phyloP scores from a whole-genome alignment of 2,113 vertebrate genomes.

The Solenodon paradoxus region DNA sequence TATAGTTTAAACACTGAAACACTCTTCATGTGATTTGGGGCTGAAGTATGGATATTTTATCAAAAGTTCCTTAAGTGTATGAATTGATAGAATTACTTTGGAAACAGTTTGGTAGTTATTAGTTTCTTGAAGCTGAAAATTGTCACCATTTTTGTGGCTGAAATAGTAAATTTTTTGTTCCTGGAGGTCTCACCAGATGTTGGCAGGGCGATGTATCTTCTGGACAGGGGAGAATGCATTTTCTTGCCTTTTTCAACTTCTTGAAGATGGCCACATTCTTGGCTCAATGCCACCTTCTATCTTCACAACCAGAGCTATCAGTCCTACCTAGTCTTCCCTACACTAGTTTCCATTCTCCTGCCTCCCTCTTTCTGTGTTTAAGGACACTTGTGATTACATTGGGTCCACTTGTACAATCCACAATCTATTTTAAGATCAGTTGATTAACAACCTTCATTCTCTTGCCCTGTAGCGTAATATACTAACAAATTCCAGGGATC shows the following conservation, averaged over 20 bases:
- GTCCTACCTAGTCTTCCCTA: neutral
- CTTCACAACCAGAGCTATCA: neutral
- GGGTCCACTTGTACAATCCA: neutral
- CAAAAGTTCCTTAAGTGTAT: neutral
- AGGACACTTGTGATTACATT: neutral
- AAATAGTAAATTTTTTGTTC: constrained; percentile 18
- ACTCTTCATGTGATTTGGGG: neutral
- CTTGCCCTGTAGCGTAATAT: neutral
- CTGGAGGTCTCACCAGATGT: neutral
- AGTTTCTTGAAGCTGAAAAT: neutral
- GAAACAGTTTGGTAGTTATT: neutral
- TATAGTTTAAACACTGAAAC: neutral
- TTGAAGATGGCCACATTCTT: neutral
- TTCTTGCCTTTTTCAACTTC: neutral
- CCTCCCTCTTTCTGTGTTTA: neutral
- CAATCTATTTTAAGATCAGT: neutral
- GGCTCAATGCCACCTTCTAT: neutral
- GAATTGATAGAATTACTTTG: neutral
- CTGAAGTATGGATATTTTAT: neutral
- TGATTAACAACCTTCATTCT: neutral
- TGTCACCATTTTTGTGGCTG: neutral
- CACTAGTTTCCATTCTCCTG: neutral
- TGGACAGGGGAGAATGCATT: neutral
- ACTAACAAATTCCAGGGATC: too few relatives aligned
- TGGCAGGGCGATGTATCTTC: neutral